phyloP scores from a whole-genome alignment of 2,797 vertebrate genomes.

The Phataginus tetradactyla region DNA sequence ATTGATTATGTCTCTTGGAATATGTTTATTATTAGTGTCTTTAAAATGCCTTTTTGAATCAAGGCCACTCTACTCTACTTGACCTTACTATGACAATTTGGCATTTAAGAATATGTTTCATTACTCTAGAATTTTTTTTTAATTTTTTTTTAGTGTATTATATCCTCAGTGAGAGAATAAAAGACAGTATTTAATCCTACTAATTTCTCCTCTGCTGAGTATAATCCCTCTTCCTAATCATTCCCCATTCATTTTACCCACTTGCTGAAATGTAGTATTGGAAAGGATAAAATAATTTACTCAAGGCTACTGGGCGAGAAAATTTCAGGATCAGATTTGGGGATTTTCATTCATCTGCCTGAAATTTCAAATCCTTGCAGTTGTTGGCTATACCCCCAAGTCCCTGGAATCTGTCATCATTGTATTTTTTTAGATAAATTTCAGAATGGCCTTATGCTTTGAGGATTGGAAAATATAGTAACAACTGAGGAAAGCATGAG shows the following conservation, averaged over 20 bases:
- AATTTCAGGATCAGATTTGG: neutral
- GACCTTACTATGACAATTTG: slow-evolving; percentile 27
- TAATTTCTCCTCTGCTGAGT: neutral
- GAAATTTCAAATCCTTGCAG: neutral
- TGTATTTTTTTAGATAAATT: neutral
- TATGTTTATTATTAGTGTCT: slow-evolving; percentile 36
- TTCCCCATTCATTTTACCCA: neutral
- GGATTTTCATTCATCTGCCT: neutral
- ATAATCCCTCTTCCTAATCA: neutral
- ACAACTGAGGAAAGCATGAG: neutral
- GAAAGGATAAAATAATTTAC: slow-evolving; percentile 16
- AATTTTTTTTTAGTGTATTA: slow-evolving; percentile 13
- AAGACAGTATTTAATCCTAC: slow-evolving; percentile 2
- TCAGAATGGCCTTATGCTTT: neutral
- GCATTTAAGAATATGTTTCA: neutral
- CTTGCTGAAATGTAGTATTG: neutral
- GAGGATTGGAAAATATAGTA: neutral
- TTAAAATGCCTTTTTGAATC: slow-evolving; percentile 52
- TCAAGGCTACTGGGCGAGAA: neutral
- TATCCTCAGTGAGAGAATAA: slow-evolving; percentile 17
- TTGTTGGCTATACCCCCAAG: neutral
- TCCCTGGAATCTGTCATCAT: neutral
- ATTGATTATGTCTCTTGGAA: slow-evolving; percentile 25
- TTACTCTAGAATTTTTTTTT: slow-evolving; percentile 12
- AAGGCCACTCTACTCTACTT: neutral